A percentile compares a stretch with the other conserved stretches of the same genome.
Conservation (phyloP, 2,888 invertebrate species). For the Linyphia triangularis region DNA sequence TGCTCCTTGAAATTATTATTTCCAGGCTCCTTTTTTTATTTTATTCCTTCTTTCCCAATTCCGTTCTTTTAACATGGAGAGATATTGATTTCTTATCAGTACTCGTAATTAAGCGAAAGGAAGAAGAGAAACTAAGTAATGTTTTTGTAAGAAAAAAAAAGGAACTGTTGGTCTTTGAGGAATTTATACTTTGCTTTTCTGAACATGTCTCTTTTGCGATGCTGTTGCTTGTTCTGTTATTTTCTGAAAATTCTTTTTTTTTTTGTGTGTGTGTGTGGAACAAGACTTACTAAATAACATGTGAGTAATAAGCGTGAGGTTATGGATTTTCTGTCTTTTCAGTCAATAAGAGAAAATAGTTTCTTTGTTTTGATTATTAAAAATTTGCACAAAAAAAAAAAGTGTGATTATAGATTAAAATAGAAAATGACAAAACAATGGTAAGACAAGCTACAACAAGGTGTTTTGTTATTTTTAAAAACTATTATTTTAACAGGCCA, state of each 20-base stretch:
- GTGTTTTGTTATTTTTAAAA: too few species aligned
- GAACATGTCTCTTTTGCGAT: not conserved
- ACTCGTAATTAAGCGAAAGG: constrained; percentile 54
- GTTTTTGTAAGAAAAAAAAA: constrained; percentile 54
- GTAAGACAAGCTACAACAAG: too few species aligned
- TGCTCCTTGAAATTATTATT: constrained; percentile 54
- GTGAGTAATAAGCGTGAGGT: not conserved
- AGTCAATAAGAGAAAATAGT: too few species aligned
- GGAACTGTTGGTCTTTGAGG: constrained; percentile 33
- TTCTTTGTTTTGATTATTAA: too few species aligned
- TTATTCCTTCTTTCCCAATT: not conserved
- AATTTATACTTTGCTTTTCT: constrained; percentile 57
- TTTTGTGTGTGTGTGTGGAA: not conserved
- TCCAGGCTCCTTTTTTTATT: constrained; percentile 7
- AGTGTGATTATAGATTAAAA: too few species aligned
- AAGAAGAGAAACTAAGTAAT: constrained; percentile 52
- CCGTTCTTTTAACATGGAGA: constrained; percentile 36
- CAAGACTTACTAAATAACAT: not conserved
- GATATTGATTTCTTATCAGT: constrained; percentile 71
- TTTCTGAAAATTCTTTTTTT: not conserved
- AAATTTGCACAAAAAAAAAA: too few species aligned
- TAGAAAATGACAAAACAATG: too few species aligned
- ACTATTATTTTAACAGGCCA: too few species aligned
- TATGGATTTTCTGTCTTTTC: constrained; percentile 31
- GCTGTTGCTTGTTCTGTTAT: not conserved